Conservation (phyloP, 2,888 invertebrate species). For the Aleiodes testaceus region DNA sequence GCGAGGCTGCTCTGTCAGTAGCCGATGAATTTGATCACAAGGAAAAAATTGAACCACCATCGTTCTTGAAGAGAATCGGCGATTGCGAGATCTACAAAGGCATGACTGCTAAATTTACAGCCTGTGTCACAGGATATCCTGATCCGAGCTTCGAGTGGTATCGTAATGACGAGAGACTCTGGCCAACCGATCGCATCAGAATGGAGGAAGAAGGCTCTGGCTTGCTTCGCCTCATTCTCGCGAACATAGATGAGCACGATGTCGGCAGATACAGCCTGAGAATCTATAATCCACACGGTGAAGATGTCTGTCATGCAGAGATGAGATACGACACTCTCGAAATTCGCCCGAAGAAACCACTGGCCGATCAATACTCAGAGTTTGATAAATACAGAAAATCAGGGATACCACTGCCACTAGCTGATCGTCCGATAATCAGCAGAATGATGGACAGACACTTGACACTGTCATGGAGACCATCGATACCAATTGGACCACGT, state of each 20-base stretch:
- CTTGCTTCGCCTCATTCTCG: slow-evolving; percentile 86
- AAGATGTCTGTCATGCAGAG: slow-evolving; percentile 85
- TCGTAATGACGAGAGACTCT: slow-evolving; percentile 84
- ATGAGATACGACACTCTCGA: slow-evolving; percentile 87
- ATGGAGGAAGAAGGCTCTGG: slow-evolving; percentile 90
- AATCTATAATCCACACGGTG: slow-evolving; percentile 89
- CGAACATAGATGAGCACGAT: slow-evolving; percentile 85
- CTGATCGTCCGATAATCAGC: slow-evolving; percentile 93
- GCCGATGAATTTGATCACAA: slow-evolving; percentile 86
- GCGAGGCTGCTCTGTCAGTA: slow-evolving; percentile 83
- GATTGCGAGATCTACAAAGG: slow-evolving; percentile 90
- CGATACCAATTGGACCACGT: slow-evolving; percentile 88
- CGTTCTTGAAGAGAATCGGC: slow-evolving; percentile 91
- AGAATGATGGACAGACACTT: slow-evolving; percentile 92
- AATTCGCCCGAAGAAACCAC: slow-evolving; percentile 78
- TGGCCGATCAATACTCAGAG: slow-evolving; percentile 87
- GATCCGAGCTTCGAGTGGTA: slow-evolving; percentile 93
- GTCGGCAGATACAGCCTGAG: slow-evolving; percentile 89
- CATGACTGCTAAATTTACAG: slow-evolving; percentile 94
- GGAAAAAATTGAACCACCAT: slow-evolving; percentile 87
- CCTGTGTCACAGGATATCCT: slow-evolving; percentile 89
- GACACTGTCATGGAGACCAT: slow-evolving; percentile 95
- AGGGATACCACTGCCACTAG: slow-evolving; percentile 89
- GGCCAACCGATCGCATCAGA: slow-evolving; percentile 86
- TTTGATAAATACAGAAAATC: slow-evolving; percentile 88